Percentiles rank a stretch among this genome's conserved stretches.
These are phyloP conservation scores for Xyliphius kryptos DNA, from an alignment of 2,113 vertebrate species.

Conservation along the genomic window DNA sequence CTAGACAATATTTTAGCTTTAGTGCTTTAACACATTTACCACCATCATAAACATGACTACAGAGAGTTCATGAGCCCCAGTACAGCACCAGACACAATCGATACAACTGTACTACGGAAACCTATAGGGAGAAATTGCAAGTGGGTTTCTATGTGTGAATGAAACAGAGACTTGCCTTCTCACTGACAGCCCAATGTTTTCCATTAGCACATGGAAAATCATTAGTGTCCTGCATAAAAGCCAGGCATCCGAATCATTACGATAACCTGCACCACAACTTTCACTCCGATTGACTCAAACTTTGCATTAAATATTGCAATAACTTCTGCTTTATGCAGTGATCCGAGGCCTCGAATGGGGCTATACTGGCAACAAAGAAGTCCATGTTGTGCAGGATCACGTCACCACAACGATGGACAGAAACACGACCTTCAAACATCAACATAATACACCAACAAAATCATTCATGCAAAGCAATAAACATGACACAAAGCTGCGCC, in stretches of 20 bases:
- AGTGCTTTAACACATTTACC: no score
- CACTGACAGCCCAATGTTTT: conserved; percentile 27
- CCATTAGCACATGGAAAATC: conserved; percentile 38
- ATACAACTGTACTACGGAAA: conserved; percentile 47
- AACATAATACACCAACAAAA: conserved; percentile 12
- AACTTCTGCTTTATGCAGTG: conserved; percentile 46
- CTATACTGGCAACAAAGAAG: conserved; percentile 30
- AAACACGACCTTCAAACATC: conserved; percentile 13
- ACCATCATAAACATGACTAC: no score
- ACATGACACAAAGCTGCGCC: neutral
- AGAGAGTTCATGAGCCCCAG: neutral
- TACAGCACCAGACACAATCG: conserved; percentile 33
- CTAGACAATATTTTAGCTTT: no score
- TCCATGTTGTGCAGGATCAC: neutral
- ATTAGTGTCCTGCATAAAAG: conserved; percentile 33
- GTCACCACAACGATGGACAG: conserved; percentile 26
- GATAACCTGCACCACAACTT: neutral
- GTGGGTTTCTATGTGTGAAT: conserved; percentile 9
- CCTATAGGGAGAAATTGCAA: conserved; percentile 18
- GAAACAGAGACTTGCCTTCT: conserved; percentile 28
- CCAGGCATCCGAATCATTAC: conserved; percentile 13
- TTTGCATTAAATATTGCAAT: conserved; percentile 42
- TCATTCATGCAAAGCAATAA: neutral
- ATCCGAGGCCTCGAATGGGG: conserved; percentile 56
- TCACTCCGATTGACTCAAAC: conserved; percentile 11